These are phyloP conservation scores for Troides helena DNA, from an alignment of 2,888 invertebrate genomes.

Conservation along the genomic window DNA sequence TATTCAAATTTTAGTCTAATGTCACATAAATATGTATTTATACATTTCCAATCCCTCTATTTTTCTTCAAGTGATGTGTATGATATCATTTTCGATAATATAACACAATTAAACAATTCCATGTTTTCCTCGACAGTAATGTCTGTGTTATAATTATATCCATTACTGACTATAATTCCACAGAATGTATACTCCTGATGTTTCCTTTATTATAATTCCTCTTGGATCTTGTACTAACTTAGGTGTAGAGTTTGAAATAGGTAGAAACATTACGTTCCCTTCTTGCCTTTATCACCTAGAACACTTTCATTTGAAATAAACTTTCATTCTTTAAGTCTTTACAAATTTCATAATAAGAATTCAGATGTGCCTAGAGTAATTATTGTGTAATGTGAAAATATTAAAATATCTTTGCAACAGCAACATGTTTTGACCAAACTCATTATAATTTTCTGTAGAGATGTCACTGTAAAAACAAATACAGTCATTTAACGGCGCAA, in stretches of 20 bases:
- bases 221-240: neutral
- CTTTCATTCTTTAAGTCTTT: slow-evolving; percentile 19
- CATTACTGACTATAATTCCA: neutral
- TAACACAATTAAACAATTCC: neutral
- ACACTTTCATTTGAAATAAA: slow-evolving; percentile 4
- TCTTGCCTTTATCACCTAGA: neutral
- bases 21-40: neutral
- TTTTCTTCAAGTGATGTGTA: neutral
- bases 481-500: slow-evolving; percentile 69
- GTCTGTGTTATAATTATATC: neutral
- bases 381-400: slow-evolving; percentile 70
- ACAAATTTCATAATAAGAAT: slow-evolving; percentile 36
- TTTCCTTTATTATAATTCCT: neutral
- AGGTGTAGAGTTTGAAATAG: neutral
- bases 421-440: slow-evolving; percentile 68
- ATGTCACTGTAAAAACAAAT: slow-evolving; percentile 79
- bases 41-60: neutral
- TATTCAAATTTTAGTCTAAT: too few relatives aligned
- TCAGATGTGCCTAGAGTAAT: slow-evolving; percentile 71
- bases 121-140: neutral
- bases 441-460: slow-evolving; percentile 75
- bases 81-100: neutral
- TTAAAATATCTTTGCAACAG: slow-evolving; percentile 75
- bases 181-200: neutral
- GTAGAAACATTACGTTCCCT: neutral